These are phyloP conservation scores for Sthenelais limicola DNA, from an alignment of 2,888 invertebrate species.

Conservation along the genomic window DNA sequence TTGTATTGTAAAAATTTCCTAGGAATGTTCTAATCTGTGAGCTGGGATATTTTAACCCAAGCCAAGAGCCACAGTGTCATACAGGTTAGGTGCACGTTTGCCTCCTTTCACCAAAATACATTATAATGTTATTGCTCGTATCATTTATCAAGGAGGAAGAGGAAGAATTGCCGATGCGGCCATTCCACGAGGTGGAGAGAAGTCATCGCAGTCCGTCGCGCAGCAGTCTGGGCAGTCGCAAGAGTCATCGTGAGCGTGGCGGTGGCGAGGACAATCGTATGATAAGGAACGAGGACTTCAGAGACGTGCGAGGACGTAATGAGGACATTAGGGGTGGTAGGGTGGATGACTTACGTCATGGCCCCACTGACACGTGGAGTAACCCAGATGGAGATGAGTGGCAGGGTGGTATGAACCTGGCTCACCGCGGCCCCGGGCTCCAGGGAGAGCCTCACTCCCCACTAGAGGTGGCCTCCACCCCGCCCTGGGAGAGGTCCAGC, in stretches of 20 bases:
- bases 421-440: constrained; percentile 8
- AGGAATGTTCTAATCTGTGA: too few relatives aligned
- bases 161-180: too few relatives aligned
- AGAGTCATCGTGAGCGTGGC: constrained; percentile 43
- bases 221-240: constrained; percentile 48
- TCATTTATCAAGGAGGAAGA: too few relatives aligned
- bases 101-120: too few relatives aligned
- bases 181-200: constrained; percentile 44
- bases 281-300: constrained; percentile 1
- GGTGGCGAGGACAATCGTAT: constrained; percentile 28
- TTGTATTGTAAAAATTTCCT: too few relatives aligned
- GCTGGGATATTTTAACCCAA: too few relatives aligned
- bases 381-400: constrained; percentile 4
- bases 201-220: constrained; percentile 46
- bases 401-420: background rate
- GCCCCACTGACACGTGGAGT: background rate
- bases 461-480: constrained; percentile 25
- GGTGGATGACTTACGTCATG: constrained; percentile 11
- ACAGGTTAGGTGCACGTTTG: too few relatives aligned
- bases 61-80: too few relatives aligned
- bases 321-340: constrained; percentile 24
- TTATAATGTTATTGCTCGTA: too few relatives aligned
- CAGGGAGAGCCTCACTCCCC: constrained; percentile 32
- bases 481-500: constrained; percentile 29
- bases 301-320: background rate